Base-by-base conservation (phyloP, 2,888 invertebrate species). In the Heteromyza rotundicornis region DNA sequence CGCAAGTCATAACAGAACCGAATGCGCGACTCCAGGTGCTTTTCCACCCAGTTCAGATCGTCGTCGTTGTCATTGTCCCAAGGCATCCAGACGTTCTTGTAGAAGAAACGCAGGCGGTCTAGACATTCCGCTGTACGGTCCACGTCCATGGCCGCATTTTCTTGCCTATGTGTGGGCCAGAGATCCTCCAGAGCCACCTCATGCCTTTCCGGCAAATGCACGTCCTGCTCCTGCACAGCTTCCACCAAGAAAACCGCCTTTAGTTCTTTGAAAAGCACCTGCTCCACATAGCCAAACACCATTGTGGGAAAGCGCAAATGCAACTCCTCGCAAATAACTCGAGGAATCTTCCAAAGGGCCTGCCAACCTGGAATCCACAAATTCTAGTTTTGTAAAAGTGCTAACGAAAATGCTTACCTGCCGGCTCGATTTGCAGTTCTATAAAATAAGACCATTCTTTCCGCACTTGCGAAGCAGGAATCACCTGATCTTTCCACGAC, bases 61-160 rank as follows among this genome's bases (percentile, higher is more conserved):
- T 86, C 85, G 65, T 87, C 87, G 27, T 86, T 86, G 59, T 88
- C 87, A 56, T 82, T 77, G 68, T 89, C 89, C 88, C 88, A 89
- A 0, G 89, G 87, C 86, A 87, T 86, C 84, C 87, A 86, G 2
- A 89, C 73, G 68, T 88, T 82, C 54, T 84, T 84, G 63, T 86
- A 88, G 65, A 89, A 89, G 65, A 88, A 89, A 56, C 88, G 77
- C 51, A 87, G 71, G 64, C 86, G 85, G 76, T 89, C 89, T 16
- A 89, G 78, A 58, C 85, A 85, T 67, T 86, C 86, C 0, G 88
- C 86, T 1, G 88, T 88, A 5, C 82, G 80, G 20, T 85, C 77
- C 44, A 87, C 78, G 75, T 87, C 86, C 14, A 89, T 66, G 1
- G 77, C 85, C 1, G 79, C 63, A 60, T 85, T 85, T 62, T 85